Percentiles rank a stretch among this genome's conserved stretches.
Conservation (phyloP, 2,888 invertebrate genomes). For the Pherbina coryleti region DNA sequence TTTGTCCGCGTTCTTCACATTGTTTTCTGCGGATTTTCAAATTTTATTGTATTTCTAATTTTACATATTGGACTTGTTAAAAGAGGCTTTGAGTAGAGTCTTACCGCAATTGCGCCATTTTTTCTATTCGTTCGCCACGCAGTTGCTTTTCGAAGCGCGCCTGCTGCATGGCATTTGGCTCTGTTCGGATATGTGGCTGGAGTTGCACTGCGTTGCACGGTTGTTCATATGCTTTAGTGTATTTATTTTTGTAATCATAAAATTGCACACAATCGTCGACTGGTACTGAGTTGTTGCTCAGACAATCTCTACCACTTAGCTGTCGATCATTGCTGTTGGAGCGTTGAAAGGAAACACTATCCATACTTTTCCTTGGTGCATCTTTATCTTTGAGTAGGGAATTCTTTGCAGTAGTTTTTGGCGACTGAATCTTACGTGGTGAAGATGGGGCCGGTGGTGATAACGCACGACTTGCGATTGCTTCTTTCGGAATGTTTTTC, state of each 20-base stretch:
- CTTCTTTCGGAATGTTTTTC: background rate
- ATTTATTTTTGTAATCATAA: conserved; percentile 71
- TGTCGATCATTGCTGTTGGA: background rate
- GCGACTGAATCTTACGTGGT: background rate
- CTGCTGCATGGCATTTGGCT: conserved; percentile 61
- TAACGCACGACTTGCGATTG: background rate
- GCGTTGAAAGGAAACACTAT: background rate
- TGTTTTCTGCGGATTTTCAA: conserved; percentile 54
- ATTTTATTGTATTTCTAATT: background rate
- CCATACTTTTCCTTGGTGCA: background rate
- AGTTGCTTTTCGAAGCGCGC: conserved; percentile 58
- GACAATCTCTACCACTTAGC: too few species aligned
- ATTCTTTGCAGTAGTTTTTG: conserved; percentile 18
- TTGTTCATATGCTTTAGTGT: conserved; percentile 64
- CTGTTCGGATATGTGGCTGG: conserved; percentile 51
- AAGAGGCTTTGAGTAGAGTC: background rate
- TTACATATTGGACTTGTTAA: background rate
- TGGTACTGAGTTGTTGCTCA: background rate
- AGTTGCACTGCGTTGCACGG: conserved; percentile 63
- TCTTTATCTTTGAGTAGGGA: conserved; percentile 41
- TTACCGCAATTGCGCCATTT: conserved; percentile 56
- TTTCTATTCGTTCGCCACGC: conserved; percentile 53
- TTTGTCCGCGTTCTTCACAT: conserved; percentile 67
- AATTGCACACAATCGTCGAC: conserved; percentile 62
- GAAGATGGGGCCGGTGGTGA: background rate